A percentile compares a stretch with the other conserved stretches of the same genome.
Conservation (phyloP, 2,797 vertebrate species). For the Microtus agrestis region DNA sequence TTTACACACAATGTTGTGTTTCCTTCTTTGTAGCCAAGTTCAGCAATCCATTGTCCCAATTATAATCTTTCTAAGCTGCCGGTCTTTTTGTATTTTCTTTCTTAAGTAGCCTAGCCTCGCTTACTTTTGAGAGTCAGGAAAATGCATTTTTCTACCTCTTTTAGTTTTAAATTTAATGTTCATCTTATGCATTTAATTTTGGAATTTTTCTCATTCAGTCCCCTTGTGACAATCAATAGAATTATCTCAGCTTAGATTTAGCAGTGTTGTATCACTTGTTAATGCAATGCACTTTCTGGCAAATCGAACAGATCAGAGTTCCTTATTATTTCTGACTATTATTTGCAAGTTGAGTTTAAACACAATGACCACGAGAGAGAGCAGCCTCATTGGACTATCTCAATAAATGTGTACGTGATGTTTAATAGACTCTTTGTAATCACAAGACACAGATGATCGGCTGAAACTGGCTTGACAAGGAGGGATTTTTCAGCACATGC, state of each 20-base stretch:
- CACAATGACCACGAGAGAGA: neutral
- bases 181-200: constrained; percentile 56
- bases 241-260: constrained; percentile 53
- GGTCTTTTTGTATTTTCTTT: constrained; percentile 53
- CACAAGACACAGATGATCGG: neutral
- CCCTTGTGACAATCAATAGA: constrained; percentile 60
- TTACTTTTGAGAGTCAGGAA: constrained; percentile 40
- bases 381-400: neutral
- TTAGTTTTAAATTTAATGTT: constrained; percentile 66
- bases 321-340: constrained; percentile 50
- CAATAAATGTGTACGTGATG: neutral
- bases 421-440: neutral
- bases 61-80: constrained; percentile 61
- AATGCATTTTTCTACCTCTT: constrained; percentile 63
- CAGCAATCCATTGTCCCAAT: constrained; percentile 41
- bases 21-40: constrained; percentile 54
- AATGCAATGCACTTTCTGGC: constrained; percentile 64
- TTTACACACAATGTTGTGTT: neutral
- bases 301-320: constrained; percentile 51
- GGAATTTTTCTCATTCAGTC: constrained; percentile 43
- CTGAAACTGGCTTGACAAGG: neutral
- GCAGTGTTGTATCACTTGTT: constrained; percentile 59
- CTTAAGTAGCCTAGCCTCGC: constrained; percentile 60
- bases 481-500: neutral
- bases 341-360: constrained; percentile 57